Evolutionary conservation across 1,140 invertebrate species (phyloP), one percentile per base, ranked within the genome.

Genomic region (Drosophila obscura): DNA sequence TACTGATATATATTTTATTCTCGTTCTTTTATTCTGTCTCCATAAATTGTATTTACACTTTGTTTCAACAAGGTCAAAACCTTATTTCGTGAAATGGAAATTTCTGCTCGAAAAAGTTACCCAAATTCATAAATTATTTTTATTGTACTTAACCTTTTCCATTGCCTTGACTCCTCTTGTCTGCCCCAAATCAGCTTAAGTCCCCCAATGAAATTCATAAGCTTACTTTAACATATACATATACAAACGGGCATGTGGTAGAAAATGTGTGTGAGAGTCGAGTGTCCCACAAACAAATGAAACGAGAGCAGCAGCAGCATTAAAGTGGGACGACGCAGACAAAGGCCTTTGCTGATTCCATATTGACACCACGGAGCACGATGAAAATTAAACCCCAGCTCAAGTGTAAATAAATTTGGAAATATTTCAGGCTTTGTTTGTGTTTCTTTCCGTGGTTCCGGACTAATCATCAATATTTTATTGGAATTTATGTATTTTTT

Each of bases 81-180:
- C 52, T 44, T 35, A 13, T 19, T 26, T 22, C 44, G 57, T 63
- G 4, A 35, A 49, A 57, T 68, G 46, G 51, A 69, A 69, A 65
- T 69, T 69, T 69, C 51, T 35, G 66, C 45, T 35, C 45, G 26
- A 57, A 13, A 69, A 69, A 69, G 66, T 50, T 44, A 11, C 66
- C 64, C 66, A 69, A 69, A 69, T 69, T 58, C 64, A 69, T 69
- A 69, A 69, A 69, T 69, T 69, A 69, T 69, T 69, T 69, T 69
- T 68, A 58, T 69, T 69, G 66, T 69, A 69, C 66, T 69, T 69
- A 69, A 69, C 66, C 66, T 69, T 69, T 69, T 69, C 58, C 44
- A 41, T 26, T 69, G 66, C 66, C 66, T 69, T 57, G 64, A 68
- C 66, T 69, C 35, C 11, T 19, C 22, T 39, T 69, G 51, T 57